phyloP scores from a whole-genome alignment of 2,797 vertebrate genomes.

The Amblyraja radiata region DNA sequence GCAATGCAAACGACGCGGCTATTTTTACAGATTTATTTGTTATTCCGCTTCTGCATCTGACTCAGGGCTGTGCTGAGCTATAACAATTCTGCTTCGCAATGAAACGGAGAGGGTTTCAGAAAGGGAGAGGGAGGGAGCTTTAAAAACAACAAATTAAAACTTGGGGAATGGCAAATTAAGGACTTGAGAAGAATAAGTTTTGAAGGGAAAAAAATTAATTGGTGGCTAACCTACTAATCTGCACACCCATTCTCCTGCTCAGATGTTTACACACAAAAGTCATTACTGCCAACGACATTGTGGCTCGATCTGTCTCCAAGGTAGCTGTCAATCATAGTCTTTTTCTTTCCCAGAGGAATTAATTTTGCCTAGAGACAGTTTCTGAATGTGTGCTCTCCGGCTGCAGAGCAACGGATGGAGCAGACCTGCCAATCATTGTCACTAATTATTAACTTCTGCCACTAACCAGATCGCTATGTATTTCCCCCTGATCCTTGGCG shows the following conservation, averaged over 20 bases:
- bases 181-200: background rate
- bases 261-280: conserved; percentile 36
- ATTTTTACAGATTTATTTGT: background rate
- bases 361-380: conserved; percentile 86
- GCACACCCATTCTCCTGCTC: conserved; percentile 26
- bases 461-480: conserved; percentile 88
- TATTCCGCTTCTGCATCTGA: background rate
- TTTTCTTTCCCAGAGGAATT: conserved; percentile 85
- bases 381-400: conserved; percentile 83
- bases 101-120: background rate
- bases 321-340: conserved; percentile 97
- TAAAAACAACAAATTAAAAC: background rate
- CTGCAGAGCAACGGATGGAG: conserved; percentile 86
- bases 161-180: background rate
- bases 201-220: conserved; percentile 12
- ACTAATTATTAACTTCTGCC: conserved; percentile 99
- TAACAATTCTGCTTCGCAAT: background rate
- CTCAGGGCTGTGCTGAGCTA: background rate
- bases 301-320: conserved; percentile 72
- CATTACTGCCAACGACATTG: conserved; percentile 37
- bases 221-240: conserved; percentile 20
- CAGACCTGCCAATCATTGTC: conserved; percentile 99
- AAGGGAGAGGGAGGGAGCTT: too few relatives aligned
- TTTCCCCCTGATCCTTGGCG: conserved; percentile 64
- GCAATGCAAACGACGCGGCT: background rate